These are phyloP conservation scores for Heliconius hermathena DNA, from an alignment of 1,140 invertebrate genomes.

Conservation along the genomic window DNA sequence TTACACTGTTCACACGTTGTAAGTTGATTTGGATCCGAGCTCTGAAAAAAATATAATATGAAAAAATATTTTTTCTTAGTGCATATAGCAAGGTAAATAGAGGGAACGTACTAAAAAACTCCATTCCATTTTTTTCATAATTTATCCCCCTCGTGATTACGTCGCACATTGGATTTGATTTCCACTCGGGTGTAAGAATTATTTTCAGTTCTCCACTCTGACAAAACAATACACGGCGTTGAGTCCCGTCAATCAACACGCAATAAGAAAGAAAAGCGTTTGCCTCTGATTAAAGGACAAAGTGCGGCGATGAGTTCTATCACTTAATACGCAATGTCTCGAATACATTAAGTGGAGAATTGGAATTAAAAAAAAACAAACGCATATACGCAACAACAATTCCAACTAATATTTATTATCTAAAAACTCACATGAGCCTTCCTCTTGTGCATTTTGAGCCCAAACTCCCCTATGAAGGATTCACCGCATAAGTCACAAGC, in stretches of 20 bases:
- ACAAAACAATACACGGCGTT: no score
- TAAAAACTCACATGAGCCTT: conserved; percentile 46
- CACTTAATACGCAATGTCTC: no score
- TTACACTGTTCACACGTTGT: conserved; percentile 40
- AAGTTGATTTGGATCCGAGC: not conserved
- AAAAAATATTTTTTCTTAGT: not conserved
- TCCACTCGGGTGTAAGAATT: no score
- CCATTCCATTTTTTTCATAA: not conserved
- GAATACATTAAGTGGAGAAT: no score
- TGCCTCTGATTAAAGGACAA: no score
- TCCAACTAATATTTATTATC: not conserved
- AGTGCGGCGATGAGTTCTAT: no score
- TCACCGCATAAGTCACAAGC: conserved; percentile 57
- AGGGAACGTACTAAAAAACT: not conserved
- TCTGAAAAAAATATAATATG: conserved; percentile 14
- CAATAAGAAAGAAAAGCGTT: no score
- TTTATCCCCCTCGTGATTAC: not conserved
- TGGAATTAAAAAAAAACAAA: no score
- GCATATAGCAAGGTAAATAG: not conserved
- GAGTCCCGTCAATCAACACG: no score
- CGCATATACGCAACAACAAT: no score
- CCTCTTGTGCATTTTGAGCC: conserved; percentile 52
- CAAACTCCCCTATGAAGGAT: conserved; percentile 50
- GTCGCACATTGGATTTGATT: no score
- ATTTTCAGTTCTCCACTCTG: no score